Evolutionary conservation across 2,888 invertebrate genomes (phyloP).

Genomic region (Cenopis cana): DNA sequence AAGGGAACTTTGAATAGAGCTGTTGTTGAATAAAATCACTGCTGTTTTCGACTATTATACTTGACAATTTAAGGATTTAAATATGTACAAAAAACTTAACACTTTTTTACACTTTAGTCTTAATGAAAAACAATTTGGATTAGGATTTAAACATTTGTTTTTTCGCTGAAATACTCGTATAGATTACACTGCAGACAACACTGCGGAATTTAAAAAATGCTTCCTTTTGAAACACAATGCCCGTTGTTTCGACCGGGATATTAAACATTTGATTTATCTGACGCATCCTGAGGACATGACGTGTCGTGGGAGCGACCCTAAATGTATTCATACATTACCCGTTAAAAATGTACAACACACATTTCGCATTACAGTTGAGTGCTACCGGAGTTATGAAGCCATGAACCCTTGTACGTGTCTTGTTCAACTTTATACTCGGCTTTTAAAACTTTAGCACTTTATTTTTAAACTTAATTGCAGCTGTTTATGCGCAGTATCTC

Average conservation of each 20-base stretch:
- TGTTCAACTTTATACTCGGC: conserved; percentile 54
- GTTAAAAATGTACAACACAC: conserved; percentile 65
- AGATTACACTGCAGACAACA: conserved; percentile 26
- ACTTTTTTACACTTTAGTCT: conserved; percentile 1
- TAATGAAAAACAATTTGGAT: background rate
- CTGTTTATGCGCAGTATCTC: conserved; percentile 58
- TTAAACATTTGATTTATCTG: conserved; percentile 78
- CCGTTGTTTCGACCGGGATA: conserved; percentile 71
- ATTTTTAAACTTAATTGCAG: conserved; percentile 64
- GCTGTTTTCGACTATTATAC: conserved; percentile 23
- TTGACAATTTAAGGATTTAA: conserved; percentile 21
- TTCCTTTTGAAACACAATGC: conserved; percentile 57
- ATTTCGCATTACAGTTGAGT: conserved; percentile 60
- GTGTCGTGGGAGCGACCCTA: conserved; percentile 66
- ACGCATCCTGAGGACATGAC: conserved; percentile 68
- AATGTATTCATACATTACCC: conserved; percentile 55
- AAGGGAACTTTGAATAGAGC: conserved; percentile 41
- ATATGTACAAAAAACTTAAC: background rate
- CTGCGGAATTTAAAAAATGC: conserved; percentile 39
- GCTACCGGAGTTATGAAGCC: conserved; percentile 44
- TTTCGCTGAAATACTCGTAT: background rate
- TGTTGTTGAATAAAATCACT: conserved; percentile 40
- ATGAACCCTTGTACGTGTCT: conserved; percentile 51
- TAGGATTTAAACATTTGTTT: conserved; percentile 15
- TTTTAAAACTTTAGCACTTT: conserved; percentile 59